Percentiles rank a stretch among this genome's conserved stretches.
Evolutionary conservation across 2,797 vertebrate species (phyloP).

Genomic region (Cryptoprocta ferox): DNA sequence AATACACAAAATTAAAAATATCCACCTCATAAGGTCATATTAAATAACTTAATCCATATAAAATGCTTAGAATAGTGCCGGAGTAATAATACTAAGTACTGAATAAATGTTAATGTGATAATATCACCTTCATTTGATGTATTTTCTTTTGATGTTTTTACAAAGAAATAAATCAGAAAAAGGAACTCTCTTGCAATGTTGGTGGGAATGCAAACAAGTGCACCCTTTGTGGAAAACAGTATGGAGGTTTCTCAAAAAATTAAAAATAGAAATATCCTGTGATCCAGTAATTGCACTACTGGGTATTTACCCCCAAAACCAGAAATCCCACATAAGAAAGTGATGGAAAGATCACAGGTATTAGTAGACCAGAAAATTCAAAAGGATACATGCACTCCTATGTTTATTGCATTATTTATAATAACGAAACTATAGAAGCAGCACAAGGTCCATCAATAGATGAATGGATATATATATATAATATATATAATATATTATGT

Average conservation of each 20-base stretch:
- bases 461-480: neutral
- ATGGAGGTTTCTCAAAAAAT: neutral
- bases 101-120: neutral
- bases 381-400: neutral
- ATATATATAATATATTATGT: too few species aligned
- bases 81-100: neutral
- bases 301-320: neutral
- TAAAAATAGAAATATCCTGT: neutral
- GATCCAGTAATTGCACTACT: neutral
- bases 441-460: neutral
- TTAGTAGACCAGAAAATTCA: neutral
- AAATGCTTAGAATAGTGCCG: neutral
- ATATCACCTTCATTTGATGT: neutral
- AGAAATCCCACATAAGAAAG: neutral
- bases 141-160: constrained; percentile 21
- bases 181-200: neutral
- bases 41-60: neutral
- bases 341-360: too few species aligned
- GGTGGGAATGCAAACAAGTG: neutral
- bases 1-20: neutral
- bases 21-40: neutral
- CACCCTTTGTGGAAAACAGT: neutral
- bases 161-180: neutral
- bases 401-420: neutral
- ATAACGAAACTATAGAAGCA: neutral